Conservation (phyloP, 2,797 vertebrate species). For the Rhinatrema bivittatum region DNA sequence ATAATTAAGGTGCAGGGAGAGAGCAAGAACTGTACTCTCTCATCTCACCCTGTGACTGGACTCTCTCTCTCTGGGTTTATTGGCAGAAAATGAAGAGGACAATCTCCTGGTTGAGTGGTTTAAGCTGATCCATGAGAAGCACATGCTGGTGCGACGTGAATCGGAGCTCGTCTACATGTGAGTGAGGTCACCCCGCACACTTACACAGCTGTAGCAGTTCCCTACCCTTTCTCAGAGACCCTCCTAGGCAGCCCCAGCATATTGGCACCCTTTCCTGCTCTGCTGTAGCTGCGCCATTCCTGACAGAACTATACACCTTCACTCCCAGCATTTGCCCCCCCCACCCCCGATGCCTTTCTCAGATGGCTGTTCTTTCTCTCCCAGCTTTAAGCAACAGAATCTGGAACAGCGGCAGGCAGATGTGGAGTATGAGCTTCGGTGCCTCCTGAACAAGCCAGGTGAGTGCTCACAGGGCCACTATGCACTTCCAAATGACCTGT, state of each 20-base stretch:
- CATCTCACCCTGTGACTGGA: too few species aligned
- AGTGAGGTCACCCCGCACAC: too few species aligned
- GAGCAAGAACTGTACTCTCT: too few species aligned
- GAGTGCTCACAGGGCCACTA: not conserved
- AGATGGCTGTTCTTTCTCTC: not conserved
- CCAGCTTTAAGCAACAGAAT: slow-evolving; percentile 79
- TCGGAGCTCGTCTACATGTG: slow-evolving; percentile 81
- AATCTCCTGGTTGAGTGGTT: slow-evolving; percentile 82
- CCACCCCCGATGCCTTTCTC: too few species aligned
- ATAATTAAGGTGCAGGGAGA: too few species aligned
- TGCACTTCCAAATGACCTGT: too few species aligned
- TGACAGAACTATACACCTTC: too few species aligned
- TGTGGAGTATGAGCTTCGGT: slow-evolving; percentile 78
- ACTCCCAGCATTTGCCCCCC: not conserved
- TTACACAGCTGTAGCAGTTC: too few species aligned
- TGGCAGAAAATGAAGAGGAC: slow-evolving; percentile 79
- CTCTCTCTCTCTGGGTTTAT: not conserved
- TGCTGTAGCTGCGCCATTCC: too few species aligned
- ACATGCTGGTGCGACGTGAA: slow-evolving; percentile 69
- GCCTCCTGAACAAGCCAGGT: slow-evolving; percentile 89
- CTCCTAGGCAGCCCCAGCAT: too few species aligned
- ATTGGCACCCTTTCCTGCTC: too few species aligned
- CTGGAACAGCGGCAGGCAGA: slow-evolving; percentile 85
- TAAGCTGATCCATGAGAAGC: slow-evolving; percentile 76
- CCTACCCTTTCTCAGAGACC: too few species aligned